Evolutionary conservation across 2,888 invertebrate genomes (phyloP).

Genomic region (Polyommatus icarus): DNA sequence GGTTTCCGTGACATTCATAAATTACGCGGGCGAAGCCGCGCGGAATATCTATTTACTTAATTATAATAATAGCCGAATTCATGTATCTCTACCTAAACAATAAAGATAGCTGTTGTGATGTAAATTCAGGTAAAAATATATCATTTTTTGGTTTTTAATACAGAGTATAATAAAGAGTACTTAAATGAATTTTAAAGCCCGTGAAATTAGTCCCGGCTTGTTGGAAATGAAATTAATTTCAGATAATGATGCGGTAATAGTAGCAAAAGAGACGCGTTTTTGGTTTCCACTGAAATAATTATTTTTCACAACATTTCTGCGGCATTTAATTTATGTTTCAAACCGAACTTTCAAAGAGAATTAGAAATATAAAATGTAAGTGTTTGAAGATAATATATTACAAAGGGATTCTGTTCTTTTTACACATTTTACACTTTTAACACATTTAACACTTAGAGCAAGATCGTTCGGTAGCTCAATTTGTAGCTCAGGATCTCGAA

Average conservation of each 20-base stretch:
- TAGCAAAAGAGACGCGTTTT: background rate
- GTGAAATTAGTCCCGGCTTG: conserved; percentile 5
- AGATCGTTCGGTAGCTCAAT: no score
- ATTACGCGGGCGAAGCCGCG: no score
- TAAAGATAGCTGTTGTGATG: background rate
- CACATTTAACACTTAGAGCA: no score
- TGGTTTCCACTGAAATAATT: background rate
- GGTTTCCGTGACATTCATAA: no score
- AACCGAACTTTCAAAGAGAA: background rate
- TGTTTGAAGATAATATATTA: background rate
- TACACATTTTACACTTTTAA: no score
- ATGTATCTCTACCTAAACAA: no score
- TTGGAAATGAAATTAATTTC: background rate
- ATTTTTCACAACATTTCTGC: background rate
- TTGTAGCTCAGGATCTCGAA: no score
- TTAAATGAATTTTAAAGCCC: background rate
- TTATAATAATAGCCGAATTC: no score
- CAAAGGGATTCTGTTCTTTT: no score
- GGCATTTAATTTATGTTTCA: background rate
- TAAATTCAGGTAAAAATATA: background rate
- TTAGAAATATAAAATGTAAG: background rate
- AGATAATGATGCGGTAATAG: conserved; percentile 1
- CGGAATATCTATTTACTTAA: no score
- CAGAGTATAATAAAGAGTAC: background rate
- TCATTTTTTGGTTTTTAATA: background rate